Evolutionary conservation across 2,888 invertebrate species (phyloP), one percentile per base, ranked within the genome.

Genomic region (Hoplodrina ambigua): DNA sequence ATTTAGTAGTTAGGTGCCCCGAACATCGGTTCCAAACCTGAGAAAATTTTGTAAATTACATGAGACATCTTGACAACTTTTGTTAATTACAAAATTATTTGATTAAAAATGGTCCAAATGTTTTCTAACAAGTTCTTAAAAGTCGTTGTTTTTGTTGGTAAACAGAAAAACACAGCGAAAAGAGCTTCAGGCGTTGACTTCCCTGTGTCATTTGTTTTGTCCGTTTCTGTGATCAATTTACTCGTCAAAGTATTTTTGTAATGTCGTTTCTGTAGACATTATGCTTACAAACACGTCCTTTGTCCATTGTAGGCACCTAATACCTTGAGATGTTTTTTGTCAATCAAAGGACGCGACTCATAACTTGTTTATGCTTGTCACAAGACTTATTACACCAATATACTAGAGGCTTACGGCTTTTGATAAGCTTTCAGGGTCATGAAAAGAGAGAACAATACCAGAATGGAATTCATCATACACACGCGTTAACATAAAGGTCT

Each of bases 1-100:
- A 80, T 57, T 62, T 80, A 53, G 4, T 77, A 77, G 60, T 75
- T 73, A 0, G 68, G 75, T 19, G 65, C 59, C 49, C 75, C 75
- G 10, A 68, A 75, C 61, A 65, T 70, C 1, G 71, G 69, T 60
- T 75, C 71, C 8, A 82, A 49, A 3, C 72, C 69, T 78, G 56
- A 5, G 52, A 54, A 30, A 1, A 59, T 58, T 13, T 33, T 41
- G 11, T 3, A 44, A 44, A 44, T 15, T 8, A 44, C 11, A 44
- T 44, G 3, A 15, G 4, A 13, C 4, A 15, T 44, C 44, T 44
- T 44, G 11, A 15, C 15, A 44, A 44, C 13, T 44, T 44, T 44
- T 37, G 8, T 37, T 37, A 7, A 37, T 37, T 8, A 8, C 8
- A 44, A 13, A 15, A 44, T 15, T 4, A 44, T 44, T 44, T 44